Base-by-base conservation (phyloP, 2,797 vertebrate species). In the Nyctibius grandis region DNA sequence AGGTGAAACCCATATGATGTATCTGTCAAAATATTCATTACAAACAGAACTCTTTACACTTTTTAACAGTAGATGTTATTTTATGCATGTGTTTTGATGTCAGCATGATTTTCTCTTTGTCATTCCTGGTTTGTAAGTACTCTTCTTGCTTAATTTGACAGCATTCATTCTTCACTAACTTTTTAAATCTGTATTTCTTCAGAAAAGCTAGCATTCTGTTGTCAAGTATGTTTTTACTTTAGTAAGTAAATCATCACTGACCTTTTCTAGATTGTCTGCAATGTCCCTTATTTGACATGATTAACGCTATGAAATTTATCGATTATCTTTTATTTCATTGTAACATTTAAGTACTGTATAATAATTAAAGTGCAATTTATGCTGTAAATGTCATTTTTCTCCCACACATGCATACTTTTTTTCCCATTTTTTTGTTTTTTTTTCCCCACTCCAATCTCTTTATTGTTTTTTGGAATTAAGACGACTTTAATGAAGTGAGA, bases 1-100 rank as follows among this genome's bases (percentile, higher is more conserved):
- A 96, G 91, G 73, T 93, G 87, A 95, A 97, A 91, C 76, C 47
- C 3, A 4, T 69, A 61, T 96, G 91, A 86, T 76, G 88, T 64
- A 84, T 40, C 89, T 95, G 95, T 96, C 94, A 96, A 94, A 97
- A 94, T 88, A 94, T 93, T 96, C 38, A 84, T 94, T 85, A 36
- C 73, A 95, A 97, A 93, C 79, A 95, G 96, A 92, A 92, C 29
- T 94, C 45, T 94, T 95, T 28, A 80, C n/a, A 87, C 14, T 68
- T 88, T 89, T 88, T 88, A 93, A 78, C 31, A 75, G 61, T 12
- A 74, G 85, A 74, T 88, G 72, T 40, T 95, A 89, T 92, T 93
- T 92, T 72, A 77, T 96, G 91, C 73, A 89, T 25, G 47, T 54
- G 67, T 93, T 97, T 95, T 93, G 75, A 93, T 94, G 92, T 94